These are phyloP conservation scores for Meloe dianella DNA, from an alignment of 2,888 invertebrate genomes.

Conservation along the genomic window DNA sequence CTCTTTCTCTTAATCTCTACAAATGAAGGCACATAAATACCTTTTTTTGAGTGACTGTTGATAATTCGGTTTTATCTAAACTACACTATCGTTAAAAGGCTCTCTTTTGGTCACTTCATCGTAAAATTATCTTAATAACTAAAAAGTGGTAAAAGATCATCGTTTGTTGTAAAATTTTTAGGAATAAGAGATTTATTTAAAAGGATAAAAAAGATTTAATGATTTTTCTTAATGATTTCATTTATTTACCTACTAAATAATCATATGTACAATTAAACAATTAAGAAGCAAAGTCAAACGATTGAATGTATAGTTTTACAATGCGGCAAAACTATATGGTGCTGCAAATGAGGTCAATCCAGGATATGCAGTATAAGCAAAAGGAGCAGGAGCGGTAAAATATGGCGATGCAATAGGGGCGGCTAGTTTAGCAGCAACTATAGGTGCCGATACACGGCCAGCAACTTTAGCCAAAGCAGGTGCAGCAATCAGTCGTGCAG, in stretches of 20 bases:
- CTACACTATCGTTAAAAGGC: no score
- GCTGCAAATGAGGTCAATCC: slow-evolving; percentile 31
- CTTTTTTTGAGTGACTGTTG: no score
- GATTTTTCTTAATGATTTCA: neutral
- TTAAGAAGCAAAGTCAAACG: slow-evolving; percentile 8
- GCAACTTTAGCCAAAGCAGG: slow-evolving; percentile 25
- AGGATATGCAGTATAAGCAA: slow-evolving; percentile 50
- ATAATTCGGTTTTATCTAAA: no score
- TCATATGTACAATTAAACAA: slow-evolving; percentile 24
- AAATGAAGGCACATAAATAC: no score
- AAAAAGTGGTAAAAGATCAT: no score
- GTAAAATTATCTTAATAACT: no score
- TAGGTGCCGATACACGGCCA: slow-evolving; percentile 30
- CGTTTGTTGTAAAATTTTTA: no score
- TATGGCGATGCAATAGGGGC: slow-evolving; percentile 61
- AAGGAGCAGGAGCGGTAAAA: slow-evolving; percentile 55
- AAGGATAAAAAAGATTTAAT: no score
- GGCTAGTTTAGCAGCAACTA: slow-evolving; percentile 31
- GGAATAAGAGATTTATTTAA: no score
- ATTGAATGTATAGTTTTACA: no score
- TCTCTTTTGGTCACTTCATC: no score
- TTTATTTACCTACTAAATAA: slow-evolving; percentile 1
- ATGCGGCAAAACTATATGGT: slow-evolving; percentile 36
- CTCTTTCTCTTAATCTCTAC: neutral
- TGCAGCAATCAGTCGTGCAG: slow-evolving; percentile 15